A percentile compares a stretch with the other conserved stretches of the same genome.
phyloP scores from a whole-genome alignment of 2,113 vertebrate genomes.

The Hippocampus guttulatus region DNA sequence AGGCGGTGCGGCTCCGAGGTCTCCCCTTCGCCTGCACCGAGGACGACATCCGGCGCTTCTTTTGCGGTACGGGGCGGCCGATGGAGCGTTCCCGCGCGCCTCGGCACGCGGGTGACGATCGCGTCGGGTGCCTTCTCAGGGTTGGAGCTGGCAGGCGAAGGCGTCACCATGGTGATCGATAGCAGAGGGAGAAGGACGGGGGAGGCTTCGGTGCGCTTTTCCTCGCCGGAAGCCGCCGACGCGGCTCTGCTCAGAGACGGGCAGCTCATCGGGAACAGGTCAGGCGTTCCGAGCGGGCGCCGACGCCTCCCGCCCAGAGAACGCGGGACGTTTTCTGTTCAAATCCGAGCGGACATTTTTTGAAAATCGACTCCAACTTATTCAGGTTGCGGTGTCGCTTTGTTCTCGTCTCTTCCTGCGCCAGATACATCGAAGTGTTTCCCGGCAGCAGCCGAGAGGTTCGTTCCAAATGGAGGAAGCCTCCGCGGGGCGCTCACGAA shows the following conservation, averaged over 20 bases:
- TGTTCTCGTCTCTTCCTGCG: neutral
- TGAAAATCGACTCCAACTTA: too few species aligned
- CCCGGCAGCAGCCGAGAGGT: constrained; percentile 77
- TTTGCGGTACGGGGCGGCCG: constrained; percentile 72
- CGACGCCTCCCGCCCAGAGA: too few species aligned
- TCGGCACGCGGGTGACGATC: too few species aligned
- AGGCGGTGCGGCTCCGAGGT: constrained; percentile 81
- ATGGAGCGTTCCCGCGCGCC: neutral
- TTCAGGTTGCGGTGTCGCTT: neutral
- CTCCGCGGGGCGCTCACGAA: neutral
- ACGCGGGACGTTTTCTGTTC: too few species aligned
- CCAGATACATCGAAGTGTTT: constrained; percentile 90
- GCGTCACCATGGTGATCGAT: constrained; percentile 70
- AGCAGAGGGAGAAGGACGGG: constrained; percentile 77
- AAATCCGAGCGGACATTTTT: too few species aligned
- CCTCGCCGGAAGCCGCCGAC: constrained; percentile 75
- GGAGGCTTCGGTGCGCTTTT: constrained; percentile 85
- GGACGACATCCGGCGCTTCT: constrained; percentile 80
- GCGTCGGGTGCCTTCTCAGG: constrained; percentile 29
- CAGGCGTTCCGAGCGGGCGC: neutral
- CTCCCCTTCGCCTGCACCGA: constrained; percentile 81
- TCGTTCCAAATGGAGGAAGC: constrained; percentile 45
- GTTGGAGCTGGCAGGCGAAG: constrained; percentile 50
- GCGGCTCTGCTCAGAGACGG: constrained; percentile 79
- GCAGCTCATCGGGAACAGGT: constrained; percentile 82